Conservation (phyloP, 2,113 vertebrate species). For the Pelusios castaneus region DNA sequence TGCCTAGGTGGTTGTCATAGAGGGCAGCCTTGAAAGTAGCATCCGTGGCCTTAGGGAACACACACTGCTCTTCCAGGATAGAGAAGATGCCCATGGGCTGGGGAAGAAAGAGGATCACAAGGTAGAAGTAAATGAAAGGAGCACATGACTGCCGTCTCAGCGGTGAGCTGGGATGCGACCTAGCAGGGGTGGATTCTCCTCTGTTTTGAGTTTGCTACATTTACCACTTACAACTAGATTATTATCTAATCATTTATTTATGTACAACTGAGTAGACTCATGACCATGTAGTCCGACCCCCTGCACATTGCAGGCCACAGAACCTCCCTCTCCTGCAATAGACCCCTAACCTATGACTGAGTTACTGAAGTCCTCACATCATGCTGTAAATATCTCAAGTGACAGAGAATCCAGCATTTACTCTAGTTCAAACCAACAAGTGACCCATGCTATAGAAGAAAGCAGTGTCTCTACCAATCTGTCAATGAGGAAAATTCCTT, state of each 20-base stretch:
- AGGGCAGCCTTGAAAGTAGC: constrained; percentile 53
- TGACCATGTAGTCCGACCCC: background rate
- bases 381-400: background rate
- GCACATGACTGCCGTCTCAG: background rate
- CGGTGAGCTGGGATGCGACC: background rate
- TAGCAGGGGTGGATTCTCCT: background rate
- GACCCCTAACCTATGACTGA: background rate
- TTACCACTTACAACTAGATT: background rate
- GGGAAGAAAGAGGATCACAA: background rate
- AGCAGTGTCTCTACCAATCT: background rate
- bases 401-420: background rate
- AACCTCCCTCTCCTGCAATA: background rate
- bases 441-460: background rate
- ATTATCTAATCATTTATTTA: background rate
- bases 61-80: constrained; percentile 68
- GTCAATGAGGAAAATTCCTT: background rate
- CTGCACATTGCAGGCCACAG: background rate
- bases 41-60: constrained; percentile 55
- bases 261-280: background rate
- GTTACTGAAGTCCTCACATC: background rate
- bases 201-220: background rate
- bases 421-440: background rate
- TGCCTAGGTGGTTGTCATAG: constrained; percentile 46
- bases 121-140: background rate
- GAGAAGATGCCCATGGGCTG: constrained; percentile 73